Conservation (phyloP, 1,140 invertebrate species). For the Steinernema feltiae region DNA sequence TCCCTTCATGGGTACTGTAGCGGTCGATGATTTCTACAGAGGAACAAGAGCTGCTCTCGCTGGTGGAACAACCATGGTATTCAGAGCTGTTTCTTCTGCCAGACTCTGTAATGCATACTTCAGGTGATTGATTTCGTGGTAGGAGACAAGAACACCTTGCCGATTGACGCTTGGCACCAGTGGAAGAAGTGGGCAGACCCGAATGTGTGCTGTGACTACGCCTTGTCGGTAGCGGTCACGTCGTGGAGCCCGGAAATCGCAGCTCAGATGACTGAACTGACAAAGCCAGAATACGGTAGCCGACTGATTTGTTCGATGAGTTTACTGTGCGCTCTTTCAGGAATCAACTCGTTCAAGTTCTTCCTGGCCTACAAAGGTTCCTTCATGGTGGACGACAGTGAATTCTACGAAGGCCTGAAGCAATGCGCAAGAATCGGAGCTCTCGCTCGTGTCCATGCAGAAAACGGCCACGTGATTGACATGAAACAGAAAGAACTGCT, state of each 20-base stretch:
- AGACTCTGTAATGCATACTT: no score
- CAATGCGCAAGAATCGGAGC: slow-evolving; percentile 66
- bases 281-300: slow-evolving; percentile 71
- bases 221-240: slow-evolving; percentile 80
- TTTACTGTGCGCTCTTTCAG: slow-evolving; percentile 58
- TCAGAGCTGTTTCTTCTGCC: no score
- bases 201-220: slow-evolving; percentile 87
- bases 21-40: slow-evolving; percentile 80
- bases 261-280: slow-evolving; percentile 63
- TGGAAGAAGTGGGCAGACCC: slow-evolving; percentile 80
- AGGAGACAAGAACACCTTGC: slow-evolving; percentile 69
- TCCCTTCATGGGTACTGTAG: slow-evolving; percentile 73
- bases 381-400: slow-evolving; percentile 83
- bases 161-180: slow-evolving; percentile 79
- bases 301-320: slow-evolving; percentile 35
- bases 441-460: slow-evolving; percentile 87
- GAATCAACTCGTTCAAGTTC: slow-evolving; percentile 95
- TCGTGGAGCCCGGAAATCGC: slow-evolving; percentile 73
- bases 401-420: slow-evolving; percentile 72
- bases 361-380: slow-evolving; percentile 92
- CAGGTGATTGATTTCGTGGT: slow-evolving; percentile 58
- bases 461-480: slow-evolving; percentile 88
- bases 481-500: slow-evolving; percentile 81
- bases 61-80: slow-evolving; percentile 83
- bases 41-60: slow-evolving; percentile 81